Conservation (phyloP, 1,140 invertebrate genomes). For the Mesaphorura yosii region DNA sequence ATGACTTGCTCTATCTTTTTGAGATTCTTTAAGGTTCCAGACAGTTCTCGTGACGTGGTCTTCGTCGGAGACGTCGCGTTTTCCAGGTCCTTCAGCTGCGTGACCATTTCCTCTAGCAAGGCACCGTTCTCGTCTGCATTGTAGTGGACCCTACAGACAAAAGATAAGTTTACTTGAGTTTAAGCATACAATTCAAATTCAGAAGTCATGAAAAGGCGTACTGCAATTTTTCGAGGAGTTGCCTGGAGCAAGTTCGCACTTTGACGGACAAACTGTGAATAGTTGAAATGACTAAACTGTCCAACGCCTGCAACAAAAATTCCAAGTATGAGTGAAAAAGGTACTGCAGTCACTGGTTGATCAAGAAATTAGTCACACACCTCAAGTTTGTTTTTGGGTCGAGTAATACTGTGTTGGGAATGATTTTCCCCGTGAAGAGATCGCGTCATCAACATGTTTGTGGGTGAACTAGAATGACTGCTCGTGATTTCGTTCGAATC, state of each 20-base stretch:
- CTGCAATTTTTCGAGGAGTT: constrained; percentile 43
- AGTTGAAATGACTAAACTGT: constrained; percentile 47
- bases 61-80: constrained; percentile 23
- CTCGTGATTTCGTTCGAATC: constrained; percentile 21
- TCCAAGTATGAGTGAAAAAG: neutral
- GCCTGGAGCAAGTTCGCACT: constrained; percentile 41
- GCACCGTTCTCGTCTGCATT: constrained; percentile 36
- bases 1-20: constrained; percentile 48
- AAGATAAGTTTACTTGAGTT: neutral
- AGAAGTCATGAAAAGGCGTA: no score
- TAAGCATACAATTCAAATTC: neutral
- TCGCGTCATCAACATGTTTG: constrained; percentile 13
- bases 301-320: constrained; percentile 36
- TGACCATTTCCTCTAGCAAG: constrained; percentile 34
- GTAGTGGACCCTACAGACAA: constrained; percentile 34
- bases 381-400: constrained; percentile 30
- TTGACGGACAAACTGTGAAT: constrained; percentile 47
- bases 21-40: constrained; percentile 47
- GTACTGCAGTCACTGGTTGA: neutral
- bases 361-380: constrained; percentile 9
- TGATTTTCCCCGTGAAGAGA: constrained; percentile 19
- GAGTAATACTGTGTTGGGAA: constrained; percentile 13
- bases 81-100: constrained; percentile 37
- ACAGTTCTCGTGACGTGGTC: constrained; percentile 42
- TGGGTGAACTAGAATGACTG: constrained; percentile 20